Base-by-base conservation (phyloP, 2,888 invertebrate species). In the Mechanitis mazaeus region DNA sequence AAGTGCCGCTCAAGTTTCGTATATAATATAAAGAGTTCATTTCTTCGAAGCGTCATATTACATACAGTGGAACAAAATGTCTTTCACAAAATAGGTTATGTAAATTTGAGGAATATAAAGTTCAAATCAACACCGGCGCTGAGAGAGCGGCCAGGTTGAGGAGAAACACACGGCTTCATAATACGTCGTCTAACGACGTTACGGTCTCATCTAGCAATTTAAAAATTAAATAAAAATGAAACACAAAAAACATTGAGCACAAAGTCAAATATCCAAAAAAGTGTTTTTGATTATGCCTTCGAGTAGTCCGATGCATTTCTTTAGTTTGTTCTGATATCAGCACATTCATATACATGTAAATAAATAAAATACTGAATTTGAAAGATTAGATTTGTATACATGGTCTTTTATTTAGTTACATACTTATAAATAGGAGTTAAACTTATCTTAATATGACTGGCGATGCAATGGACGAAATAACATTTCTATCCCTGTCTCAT, bases 31-130 rank as follows among this genome's bases (percentile, higher is more conserved):
- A 63, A 65, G 55, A 42, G 54, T 60, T 55, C 58, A 60, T 60
- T 62, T 53, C 12, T 31, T 50, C 33, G 57, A 60, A 59, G 61
- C 61, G 55, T 50, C 55, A 55, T 47, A 56, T 60, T 59, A 64
- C 61, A 66, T 67, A 66, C 63, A 55, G 65, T 55, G 59, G 61
- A 65, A 69, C 65, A 65, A 70, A 71, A 74, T 72, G 72, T 71
- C 67, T 71, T 74, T 73, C 65, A 71, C 74, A 75, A 79, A 81
- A 80, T 81, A 81, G 75, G 80, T 82, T 83, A 84, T 81, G 84
- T 76, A 83, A 83, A 84, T 84, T 76, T 74, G 74, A 75, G 76
- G 76, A 79, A 79, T 79, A 80, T 80, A 73, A 81, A 81, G 78
- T 81, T 80, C 75, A 80, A 83, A 83, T 84, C 78, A 81, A 78